Base-by-base conservation (phyloP, 2,797 vertebrate genomes). In the Notolabrus celidotus region DNA sequence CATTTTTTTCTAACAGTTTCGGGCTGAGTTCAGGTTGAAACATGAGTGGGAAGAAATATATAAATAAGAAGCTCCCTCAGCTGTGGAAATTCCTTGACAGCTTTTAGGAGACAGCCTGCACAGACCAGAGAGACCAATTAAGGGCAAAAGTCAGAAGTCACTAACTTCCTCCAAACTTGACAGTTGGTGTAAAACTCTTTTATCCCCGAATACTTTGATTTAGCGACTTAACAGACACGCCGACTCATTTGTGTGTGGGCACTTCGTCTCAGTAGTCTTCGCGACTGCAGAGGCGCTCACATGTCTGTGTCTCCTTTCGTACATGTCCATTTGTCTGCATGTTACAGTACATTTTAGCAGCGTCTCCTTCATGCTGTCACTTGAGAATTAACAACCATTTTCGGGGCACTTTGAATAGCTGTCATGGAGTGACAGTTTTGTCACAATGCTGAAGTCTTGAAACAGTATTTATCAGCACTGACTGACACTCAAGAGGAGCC, bases 401-500 rank as follows among this genome's bases (percentile, higher is more conserved):
- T 79, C 38, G 43, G 67, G 25, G 41, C 52, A 47, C 67, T 74
- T 68, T 80, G 83, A 47, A 88, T 65, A 52, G 61, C 79, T 86
- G 83, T 81, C 78, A 72, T 8, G 34, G 6, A 22, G 43, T 83
- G 86, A 82, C 85, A 82, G 67, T 57, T 70, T 74, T 66, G 72
- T 77, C 84, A 85, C 58, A 71, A 43, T 79, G 66, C 63, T 46
- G 43, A 75, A 56, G 56, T 69, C 65, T 79, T 77, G 60, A 80
- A 80, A 80, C 64, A 15, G 51, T 78, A 63, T 81, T 80, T 73
- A 86, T 74, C 74, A 54, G 51, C 57, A 1, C 23, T 77, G 84
- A 85, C 75, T 86, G 83, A 79, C 79, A 84, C 62, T 79, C 60
- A 57, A 83, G 77, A 74, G 50, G 39, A 78, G 60, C 74, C 65